Conservation (phyloP, 2,113 vertebrate genomes). For the Potamarius usumacintae region DNA sequence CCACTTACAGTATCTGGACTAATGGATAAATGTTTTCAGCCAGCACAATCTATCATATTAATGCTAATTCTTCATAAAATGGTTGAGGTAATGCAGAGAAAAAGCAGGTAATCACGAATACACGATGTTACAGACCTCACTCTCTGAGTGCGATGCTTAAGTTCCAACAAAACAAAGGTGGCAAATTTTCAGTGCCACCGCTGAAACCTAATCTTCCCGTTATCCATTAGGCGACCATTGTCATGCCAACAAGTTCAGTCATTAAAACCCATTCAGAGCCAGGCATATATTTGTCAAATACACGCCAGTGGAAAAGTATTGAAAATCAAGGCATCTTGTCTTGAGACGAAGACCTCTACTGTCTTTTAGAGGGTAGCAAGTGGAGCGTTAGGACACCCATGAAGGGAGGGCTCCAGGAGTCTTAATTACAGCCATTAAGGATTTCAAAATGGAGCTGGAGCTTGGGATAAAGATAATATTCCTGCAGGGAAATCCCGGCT, state of each 20-base stretch:
- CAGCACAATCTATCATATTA: not conserved
- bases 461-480: slow-evolving; percentile 42
- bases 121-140: not conserved
- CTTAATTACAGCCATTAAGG: slow-evolving; percentile 54
- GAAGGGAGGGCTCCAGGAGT: slow-evolving; percentile 7
- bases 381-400: not conserved
- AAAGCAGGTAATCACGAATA: slow-evolving; percentile 6
- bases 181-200: not conserved
- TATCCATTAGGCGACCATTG: slow-evolving; percentile 5
- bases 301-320: slow-evolving; percentile 1
- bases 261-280: slow-evolving; percentile 33
- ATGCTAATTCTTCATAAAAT: slow-evolving; percentile 3
- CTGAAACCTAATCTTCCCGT: not conserved
- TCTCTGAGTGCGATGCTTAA: not conserved
- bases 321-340: slow-evolving; percentile 51
- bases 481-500: slow-evolving; percentile 11
- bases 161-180: slow-evolving; percentile 8
- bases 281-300: not conserved
- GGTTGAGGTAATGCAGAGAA: not conserved
- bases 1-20: not conserved
- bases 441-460: slow-evolving; percentile 33
- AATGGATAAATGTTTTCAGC: slow-evolving; percentile 21
- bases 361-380: not conserved
- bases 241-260: not conserved
- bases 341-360: slow-evolving; percentile 7